Percentiles rank a stretch among this genome's conserved stretches.
These are phyloP conservation scores for Puntigrus tetrazona DNA, from an alignment of 2,113 vertebrate species.

Conservation along the genomic window DNA sequence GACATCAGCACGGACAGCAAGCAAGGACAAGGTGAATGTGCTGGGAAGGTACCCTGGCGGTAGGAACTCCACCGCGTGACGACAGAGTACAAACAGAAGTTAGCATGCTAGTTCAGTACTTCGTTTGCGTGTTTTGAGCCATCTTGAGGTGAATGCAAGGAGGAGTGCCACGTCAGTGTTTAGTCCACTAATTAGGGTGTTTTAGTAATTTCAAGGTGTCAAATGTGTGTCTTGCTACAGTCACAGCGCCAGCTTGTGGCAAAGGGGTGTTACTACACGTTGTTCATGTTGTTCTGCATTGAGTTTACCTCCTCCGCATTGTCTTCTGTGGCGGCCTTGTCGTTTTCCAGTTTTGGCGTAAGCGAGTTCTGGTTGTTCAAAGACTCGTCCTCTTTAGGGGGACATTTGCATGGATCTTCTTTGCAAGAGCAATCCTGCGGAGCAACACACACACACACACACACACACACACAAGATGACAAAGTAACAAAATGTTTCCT, in stretches of 20 bases:
- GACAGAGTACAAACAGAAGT: background rate
- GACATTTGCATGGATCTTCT: constrained; percentile 85
- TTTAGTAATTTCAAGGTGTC: background rate
- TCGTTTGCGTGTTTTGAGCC: constrained; percentile 4
- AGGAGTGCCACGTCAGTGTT: background rate
- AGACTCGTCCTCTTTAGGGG: constrained; percentile 87
- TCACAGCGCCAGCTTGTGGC: constrained; percentile 45
- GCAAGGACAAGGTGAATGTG: constrained; percentile 59
- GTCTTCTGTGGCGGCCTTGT: constrained; percentile 70
- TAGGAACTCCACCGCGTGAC: background rate
- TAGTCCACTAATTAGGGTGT: background rate
- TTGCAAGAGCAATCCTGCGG: constrained; percentile 84
- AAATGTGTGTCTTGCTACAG: constrained; percentile 24
- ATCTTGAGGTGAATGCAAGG: background rate
- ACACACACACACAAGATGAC: constrained; percentile 36
- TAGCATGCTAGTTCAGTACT: background rate
- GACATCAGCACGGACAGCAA: constrained; percentile 41
- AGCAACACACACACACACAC: constrained; percentile 43
- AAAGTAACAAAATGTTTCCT: background rate
- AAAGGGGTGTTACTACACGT: constrained; percentile 50
- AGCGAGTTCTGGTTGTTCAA: constrained; percentile 91
- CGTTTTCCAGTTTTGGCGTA: constrained; percentile 85
- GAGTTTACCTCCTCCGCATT: constrained; percentile 84
- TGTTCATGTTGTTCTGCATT: constrained; percentile 84
- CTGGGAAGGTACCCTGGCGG: constrained; percentile 55